A percentile compares a stretch with the other conserved stretches of the same genome.
Conservation (phyloP, 2,797 vertebrate species). For the Rhynchotus rufescens region DNA sequence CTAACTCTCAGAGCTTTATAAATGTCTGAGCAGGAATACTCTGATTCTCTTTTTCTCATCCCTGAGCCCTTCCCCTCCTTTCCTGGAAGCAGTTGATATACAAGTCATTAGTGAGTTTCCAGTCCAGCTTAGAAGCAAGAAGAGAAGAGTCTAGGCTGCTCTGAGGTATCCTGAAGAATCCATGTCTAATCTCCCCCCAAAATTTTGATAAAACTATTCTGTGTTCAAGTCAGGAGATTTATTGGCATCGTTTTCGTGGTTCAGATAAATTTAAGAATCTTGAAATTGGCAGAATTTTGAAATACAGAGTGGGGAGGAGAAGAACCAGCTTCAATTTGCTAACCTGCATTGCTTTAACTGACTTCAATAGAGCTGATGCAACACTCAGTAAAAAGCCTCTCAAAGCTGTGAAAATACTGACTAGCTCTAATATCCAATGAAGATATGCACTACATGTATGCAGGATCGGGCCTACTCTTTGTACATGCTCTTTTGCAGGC, state of each 20-base stretch:
- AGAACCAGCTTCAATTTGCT: neutral
- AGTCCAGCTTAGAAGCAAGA: conserved; percentile 19
- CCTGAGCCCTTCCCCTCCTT: conserved; percentile 33
- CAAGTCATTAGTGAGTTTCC: conserved; percentile 5
- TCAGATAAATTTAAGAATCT: neutral
- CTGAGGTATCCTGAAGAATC: neutral
- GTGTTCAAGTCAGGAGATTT: neutral
- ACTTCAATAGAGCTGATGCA: neutral
- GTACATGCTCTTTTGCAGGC: neutral
- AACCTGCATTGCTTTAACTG: conserved; percentile 35
- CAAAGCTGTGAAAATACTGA: conserved; percentile 14
- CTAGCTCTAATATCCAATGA: conserved; percentile 8
- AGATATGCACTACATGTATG: neutral
- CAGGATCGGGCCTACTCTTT: neutral
- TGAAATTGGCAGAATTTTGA: neutral
- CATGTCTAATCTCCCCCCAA: neutral
- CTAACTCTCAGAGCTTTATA: conserved; percentile 46
- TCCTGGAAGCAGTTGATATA: conserved; percentile 26
- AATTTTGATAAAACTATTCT: neutral
- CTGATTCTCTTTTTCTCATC: conserved; percentile 53
- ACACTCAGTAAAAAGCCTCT: neutral
- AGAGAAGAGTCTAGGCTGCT: neutral
- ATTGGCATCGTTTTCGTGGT: neutral
- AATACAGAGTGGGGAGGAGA: neutral
- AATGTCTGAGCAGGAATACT: conserved; percentile 55